These are phyloP conservation scores for Epistrophe grossulariae DNA, from an alignment of 2,888 invertebrate species.

Conservation along the genomic window DNA sequence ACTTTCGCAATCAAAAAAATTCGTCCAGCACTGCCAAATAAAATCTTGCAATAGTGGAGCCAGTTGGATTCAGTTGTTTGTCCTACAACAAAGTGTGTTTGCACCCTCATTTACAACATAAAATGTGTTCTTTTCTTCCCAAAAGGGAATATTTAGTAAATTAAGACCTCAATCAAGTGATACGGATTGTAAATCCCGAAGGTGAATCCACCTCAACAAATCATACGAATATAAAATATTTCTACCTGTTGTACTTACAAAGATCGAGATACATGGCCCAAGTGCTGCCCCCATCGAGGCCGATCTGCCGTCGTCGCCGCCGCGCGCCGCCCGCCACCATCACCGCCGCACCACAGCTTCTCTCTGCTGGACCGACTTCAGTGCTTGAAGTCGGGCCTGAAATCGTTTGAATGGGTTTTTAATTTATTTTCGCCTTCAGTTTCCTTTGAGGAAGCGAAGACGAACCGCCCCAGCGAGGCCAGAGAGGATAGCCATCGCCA, in stretches of 20 bases:
- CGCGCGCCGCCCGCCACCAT: too few species aligned
- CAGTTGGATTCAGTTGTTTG: too few species aligned
- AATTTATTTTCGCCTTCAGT: conserved; percentile 75
- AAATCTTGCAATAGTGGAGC: too few species aligned
- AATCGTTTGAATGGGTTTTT: conserved; percentile 69
- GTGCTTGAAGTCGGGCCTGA: conserved; percentile 1
- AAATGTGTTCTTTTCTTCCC: too few species aligned
- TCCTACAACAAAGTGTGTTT: too few species aligned
- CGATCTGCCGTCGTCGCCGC: not conserved
- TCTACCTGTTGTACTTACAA: conserved; percentile 70
- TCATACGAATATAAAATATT: conserved; percentile 75
- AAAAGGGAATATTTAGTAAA: too few species aligned
- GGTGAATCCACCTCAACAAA: conserved; percentile 71
- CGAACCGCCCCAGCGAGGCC: conserved; percentile 56
- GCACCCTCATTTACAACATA: too few species aligned
- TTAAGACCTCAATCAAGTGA: not conserved
- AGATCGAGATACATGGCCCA: conserved; percentile 64
- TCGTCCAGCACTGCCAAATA: too few species aligned
- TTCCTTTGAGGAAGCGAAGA: conserved; percentile 72
- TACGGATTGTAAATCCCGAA: conserved; percentile 28
- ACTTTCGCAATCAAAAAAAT: too few species aligned
- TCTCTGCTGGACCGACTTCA: not conserved
- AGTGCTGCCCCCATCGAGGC: conserved; percentile 65
- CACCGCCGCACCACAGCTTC: not conserved
- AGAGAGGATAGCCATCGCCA: conserved; percentile 13